Evolutionary conservation across 2,113 vertebrate species (phyloP).

Genomic region (Eupsittula cactorum): DNA sequence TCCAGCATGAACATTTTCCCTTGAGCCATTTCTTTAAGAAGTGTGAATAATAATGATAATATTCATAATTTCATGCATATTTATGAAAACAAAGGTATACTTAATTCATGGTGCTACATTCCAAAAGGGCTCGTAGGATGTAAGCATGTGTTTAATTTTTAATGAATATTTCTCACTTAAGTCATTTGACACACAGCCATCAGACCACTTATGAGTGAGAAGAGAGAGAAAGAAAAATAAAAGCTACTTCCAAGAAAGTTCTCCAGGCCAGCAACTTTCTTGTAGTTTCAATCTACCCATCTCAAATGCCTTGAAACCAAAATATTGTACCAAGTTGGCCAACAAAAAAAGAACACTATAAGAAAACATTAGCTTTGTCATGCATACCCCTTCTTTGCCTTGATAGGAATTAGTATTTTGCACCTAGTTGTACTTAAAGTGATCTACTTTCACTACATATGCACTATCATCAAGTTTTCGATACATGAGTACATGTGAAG

Average conservation of each 20-base stretch:
- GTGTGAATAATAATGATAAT: not conserved
- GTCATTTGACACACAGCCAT: accelerated
- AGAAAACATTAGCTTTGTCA: not conserved
- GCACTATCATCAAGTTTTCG: not conserved
- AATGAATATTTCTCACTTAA: not conserved
- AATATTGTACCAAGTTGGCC: not conserved
- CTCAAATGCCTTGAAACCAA: not conserved
- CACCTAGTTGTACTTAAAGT: not conserved
- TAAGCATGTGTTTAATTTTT: not conserved
- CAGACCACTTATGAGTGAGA: not conserved
- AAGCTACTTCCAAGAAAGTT: not conserved
- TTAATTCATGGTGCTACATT: not conserved
- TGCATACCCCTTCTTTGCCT: not conserved
- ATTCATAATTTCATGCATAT: not conserved
- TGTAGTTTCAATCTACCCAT: accelerated
- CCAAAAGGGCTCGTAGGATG: not conserved
- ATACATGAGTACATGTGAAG: accelerated
- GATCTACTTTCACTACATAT: not conserved
- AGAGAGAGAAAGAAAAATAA: not conserved
- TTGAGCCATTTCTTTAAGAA: not conserved
- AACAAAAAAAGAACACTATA: not conserved
- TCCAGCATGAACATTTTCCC: not conserved
- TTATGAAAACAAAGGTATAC: not conserved
- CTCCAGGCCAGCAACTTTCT: not conserved
- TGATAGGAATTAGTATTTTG: not conserved